phyloP scores from a whole-genome alignment of 1,140 invertebrate genomes.

The Drosophila ironensis region DNA sequence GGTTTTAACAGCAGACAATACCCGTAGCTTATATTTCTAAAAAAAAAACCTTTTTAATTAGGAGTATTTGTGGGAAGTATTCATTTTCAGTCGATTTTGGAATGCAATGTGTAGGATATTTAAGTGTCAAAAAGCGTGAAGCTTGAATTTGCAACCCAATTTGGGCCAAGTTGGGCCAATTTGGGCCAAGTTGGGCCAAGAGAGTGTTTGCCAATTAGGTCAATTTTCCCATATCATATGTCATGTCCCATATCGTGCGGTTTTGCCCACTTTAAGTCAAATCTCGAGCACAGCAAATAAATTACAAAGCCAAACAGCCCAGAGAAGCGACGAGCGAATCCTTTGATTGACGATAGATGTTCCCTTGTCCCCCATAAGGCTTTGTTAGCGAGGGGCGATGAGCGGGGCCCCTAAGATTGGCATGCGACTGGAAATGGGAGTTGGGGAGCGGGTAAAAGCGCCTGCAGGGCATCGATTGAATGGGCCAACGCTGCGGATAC shows the following conservation, averaged over 20 bases:
- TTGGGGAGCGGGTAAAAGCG: neutral
- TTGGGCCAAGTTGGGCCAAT: neutral
- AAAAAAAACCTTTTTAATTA: neutral
- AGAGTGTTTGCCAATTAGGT: conserved; percentile 12
- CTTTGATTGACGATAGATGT: conserved; percentile 38
- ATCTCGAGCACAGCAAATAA: conserved; percentile 32
- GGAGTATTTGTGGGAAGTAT: too few species aligned
- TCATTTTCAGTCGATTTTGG: too few species aligned
- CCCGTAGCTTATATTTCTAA: neutral
- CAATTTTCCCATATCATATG: conserved; percentile 25
- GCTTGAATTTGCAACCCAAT: conserved; percentile 1
- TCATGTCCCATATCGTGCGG: conserved; percentile 30
- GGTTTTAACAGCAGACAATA: neutral
- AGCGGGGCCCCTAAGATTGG: neutral
- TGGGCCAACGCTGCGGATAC: conserved; percentile 28
- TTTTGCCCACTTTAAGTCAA: conserved; percentile 27
- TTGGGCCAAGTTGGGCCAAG: neutral
- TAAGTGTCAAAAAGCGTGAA: too few species aligned
- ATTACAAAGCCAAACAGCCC: conserved; percentile 32
- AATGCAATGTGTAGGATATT: too few species aligned
- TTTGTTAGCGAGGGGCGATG: neutral
- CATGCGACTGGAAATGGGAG: neutral
- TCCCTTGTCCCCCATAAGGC: conserved; percentile 4
- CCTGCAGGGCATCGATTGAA: conserved; percentile 35
- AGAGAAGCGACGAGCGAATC: neutral